Evolutionary conservation across 1,140 invertebrate genomes (phyloP), one percentile per base, ranked within the genome.

Genomic region (Drosophila oshimai): DNA sequence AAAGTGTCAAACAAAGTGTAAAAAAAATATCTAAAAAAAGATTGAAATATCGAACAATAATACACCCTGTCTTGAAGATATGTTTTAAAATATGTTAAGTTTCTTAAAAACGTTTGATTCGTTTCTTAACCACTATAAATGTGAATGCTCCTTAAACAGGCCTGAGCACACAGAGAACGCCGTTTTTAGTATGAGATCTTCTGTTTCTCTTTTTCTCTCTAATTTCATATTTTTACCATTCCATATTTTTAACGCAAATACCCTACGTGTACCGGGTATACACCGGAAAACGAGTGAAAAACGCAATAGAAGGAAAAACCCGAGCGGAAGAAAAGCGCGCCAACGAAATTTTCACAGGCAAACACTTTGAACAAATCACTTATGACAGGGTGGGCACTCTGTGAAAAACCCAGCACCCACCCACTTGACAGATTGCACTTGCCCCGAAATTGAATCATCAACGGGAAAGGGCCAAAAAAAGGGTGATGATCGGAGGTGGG

Each of bases 321-420:
- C 31, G 10, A 49, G 26, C 10, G 15, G 29, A 55, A 71, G 53
- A 47, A 73, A 76, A 76, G 54, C 53, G 77, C 60, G 55, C 71
- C 72, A 67, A 20, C n/a, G 22, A 60, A 42, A 80, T 71, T 84
- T 49, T 60, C 74, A 67, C 55, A 75, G 57, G 37, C 62, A 71
- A 60, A 84, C 80, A 86, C 74, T 75, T 79, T 86, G 75, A 72
- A 75, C 74, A 86, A 86, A 86, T 79, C 80, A 69, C 75, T 86
- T 86, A 80, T 86, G 80, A 80, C 71, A 76, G 44, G 15, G 24
- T 2, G 5, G 34, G 9, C 53, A 34, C 6, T 33, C 42, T 39
- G 12, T 22, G 46, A 33, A 37, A 51, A 17, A 6, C 29, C 28
- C 26, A 26, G 2, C 12, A 5, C 28, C 18, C 9, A 3, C 17